phyloP scores from a whole-genome alignment of 2,797 vertebrate genomes.

The Setipinna tenuifilis region DNA sequence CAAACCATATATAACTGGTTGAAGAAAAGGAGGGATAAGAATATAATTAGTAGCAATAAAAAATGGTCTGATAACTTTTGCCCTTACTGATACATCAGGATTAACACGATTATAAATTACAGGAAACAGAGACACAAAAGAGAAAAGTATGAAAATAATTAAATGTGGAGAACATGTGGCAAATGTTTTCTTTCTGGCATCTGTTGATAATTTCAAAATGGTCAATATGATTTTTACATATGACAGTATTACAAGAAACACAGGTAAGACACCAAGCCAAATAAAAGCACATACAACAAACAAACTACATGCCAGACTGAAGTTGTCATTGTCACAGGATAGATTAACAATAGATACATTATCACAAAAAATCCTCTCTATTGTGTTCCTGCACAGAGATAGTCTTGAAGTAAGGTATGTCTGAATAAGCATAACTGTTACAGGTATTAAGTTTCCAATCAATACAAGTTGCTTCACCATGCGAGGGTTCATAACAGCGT shows the following conservation, averaged over 20 bases:
- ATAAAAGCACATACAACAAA: too few relatives aligned
- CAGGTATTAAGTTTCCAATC: background rate
- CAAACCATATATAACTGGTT: background rate
- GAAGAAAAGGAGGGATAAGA: background rate
- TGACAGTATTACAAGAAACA: too few relatives aligned
- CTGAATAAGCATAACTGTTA: too few relatives aligned
- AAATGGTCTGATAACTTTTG: background rate
- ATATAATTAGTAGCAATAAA: background rate
- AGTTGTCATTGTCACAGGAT: too few relatives aligned
- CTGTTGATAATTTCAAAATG: background rate
- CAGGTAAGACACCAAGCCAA: too few relatives aligned
- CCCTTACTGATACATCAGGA: background rate
- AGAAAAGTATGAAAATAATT: background rate
- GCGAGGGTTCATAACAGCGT: background rate
- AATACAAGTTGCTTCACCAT: background rate
- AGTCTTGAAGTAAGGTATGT: too few relatives aligned
- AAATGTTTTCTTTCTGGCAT: background rate
- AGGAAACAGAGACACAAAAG: background rate
- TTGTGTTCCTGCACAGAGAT: too few relatives aligned
- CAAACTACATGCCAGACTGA: too few relatives aligned
- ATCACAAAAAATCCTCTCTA: too few relatives aligned
- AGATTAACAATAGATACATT: too few relatives aligned
- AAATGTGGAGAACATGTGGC: background rate
- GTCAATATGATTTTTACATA: background rate
- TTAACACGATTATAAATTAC: background rate